Evolutionary conservation across 2,113 vertebrate species (phyloP).

Genomic region (Urocynchramus pylzowi): DNA sequence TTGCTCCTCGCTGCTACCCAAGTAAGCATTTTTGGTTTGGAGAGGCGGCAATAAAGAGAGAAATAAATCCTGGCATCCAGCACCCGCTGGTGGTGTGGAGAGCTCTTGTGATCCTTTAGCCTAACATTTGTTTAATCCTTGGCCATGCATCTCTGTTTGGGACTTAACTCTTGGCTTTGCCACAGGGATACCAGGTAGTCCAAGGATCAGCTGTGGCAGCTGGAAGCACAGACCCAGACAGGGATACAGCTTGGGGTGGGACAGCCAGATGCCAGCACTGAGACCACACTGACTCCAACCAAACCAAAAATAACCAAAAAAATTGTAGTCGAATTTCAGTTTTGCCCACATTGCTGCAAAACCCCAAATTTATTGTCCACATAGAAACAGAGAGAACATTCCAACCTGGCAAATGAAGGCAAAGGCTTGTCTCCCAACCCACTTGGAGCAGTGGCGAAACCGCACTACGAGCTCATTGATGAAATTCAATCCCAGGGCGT

Average conservation of each 20-base stretch:
- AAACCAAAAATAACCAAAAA: background rate
- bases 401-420: conserved; percentile 79
- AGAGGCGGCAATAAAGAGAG: background rate
- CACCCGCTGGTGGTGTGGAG: background rate
- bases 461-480: conserved; percentile 66
- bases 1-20: background rate
- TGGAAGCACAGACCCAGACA: background rate
- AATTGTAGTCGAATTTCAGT: background rate
- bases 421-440: conserved; percentile 78
- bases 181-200: background rate
- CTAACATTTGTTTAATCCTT: background rate
- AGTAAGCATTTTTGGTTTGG: background rate
- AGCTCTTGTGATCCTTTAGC: background rate
- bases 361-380: background rate
- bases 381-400: background rate
- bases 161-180: background rate
- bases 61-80: background rate
- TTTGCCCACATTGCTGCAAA: background rate
- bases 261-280: background rate
- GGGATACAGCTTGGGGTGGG: background rate
- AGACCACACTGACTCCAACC: background rate
- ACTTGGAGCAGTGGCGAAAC: conserved; percentile 74
- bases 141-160: background rate
- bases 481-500: conserved; percentile 66
- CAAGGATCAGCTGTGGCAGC: background rate